phyloP scores from a whole-genome alignment of 2,797 vertebrate genomes.

The Bovichtus diacanthus region DNA sequence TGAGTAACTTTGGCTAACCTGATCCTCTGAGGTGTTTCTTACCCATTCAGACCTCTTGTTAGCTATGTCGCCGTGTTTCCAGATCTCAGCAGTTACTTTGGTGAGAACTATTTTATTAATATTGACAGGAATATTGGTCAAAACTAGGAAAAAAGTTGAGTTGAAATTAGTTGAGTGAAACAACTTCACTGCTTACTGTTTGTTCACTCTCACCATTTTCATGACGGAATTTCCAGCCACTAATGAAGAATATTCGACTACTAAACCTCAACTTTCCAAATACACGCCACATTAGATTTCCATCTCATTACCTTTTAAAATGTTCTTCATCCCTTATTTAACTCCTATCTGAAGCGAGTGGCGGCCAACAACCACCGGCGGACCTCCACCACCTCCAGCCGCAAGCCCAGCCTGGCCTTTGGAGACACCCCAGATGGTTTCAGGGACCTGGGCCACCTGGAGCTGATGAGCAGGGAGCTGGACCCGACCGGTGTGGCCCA shows the following conservation, averaged over 20 bases:
- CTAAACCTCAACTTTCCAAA: too few species aligned
- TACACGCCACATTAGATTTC: neutral
- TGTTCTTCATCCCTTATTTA: neutral
- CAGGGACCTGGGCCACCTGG: conserved; percentile 92
- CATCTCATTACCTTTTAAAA: neutral
- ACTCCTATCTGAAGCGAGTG: conserved; percentile 80
- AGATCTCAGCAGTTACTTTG: neutral
- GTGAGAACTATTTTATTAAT: neutral
- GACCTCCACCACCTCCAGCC: conserved; percentile 79
- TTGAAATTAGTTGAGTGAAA: neutral
- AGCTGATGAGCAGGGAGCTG: conserved; percentile 91
- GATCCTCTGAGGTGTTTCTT: neutral
- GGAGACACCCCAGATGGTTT: conserved; percentile 91
- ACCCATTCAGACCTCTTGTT: neutral
- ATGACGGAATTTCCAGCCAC: too few species aligned
- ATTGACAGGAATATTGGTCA: neutral
- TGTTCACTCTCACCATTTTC: too few species aligned
- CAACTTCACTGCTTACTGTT: too few species aligned
- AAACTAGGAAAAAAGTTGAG: neutral
- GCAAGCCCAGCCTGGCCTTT: conserved; percentile 89
- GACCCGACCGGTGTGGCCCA: conserved; percentile 83
- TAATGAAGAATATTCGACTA: too few species aligned
- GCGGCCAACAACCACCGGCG: conserved; percentile 80
- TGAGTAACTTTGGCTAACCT: neutral
- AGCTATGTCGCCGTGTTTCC: neutral